phyloP scores from a whole-genome alignment of 1,140 invertebrate genomes.

The Drosophila lacertosa region DNA sequence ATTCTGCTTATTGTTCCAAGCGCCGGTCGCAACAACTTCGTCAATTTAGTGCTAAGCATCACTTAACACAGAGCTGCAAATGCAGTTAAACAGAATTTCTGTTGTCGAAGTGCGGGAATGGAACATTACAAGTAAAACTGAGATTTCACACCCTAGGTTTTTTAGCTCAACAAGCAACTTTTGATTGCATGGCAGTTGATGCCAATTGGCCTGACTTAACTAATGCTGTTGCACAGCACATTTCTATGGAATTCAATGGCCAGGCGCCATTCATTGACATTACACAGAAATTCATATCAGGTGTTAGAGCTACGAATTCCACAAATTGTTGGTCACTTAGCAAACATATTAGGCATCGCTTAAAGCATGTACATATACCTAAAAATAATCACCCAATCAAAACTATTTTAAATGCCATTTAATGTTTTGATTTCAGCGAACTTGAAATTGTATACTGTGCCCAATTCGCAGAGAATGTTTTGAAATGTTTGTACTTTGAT shows the following conservation, averaged over 20 bases:
- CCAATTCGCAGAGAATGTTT: background rate
- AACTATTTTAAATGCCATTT: too few relatives aligned
- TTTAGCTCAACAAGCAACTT: background rate
- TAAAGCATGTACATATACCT: too few relatives aligned
- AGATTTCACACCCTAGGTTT: background rate
- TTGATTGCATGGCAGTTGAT: background rate
- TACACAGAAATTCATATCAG: too few relatives aligned
- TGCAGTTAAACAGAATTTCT: background rate
- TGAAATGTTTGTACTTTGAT: background rate
- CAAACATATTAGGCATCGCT: too few relatives aligned
- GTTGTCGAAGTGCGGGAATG: background rate
- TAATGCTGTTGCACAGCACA: too few relatives aligned
- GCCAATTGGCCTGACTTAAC: background rate
- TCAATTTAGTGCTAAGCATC: slow-evolving; percentile 34
- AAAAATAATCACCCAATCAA: too few relatives aligned
- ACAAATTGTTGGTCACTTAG: too few relatives aligned
- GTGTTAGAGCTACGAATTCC: too few relatives aligned
- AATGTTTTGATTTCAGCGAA: too few relatives aligned
- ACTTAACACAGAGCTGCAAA: slow-evolving; percentile 29
- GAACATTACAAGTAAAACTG: background rate
- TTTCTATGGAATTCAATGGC: too few relatives aligned
- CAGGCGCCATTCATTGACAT: too few relatives aligned
- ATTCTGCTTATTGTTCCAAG: slow-evolving; percentile 23
- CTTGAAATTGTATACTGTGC: background rate
- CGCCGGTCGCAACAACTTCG: slow-evolving; percentile 25